Percentiles rank a stretch among this genome's conserved stretches.
phyloP scores from a whole-genome alignment of 2,888 invertebrate species.

The Bellardia bayeri region DNA sequence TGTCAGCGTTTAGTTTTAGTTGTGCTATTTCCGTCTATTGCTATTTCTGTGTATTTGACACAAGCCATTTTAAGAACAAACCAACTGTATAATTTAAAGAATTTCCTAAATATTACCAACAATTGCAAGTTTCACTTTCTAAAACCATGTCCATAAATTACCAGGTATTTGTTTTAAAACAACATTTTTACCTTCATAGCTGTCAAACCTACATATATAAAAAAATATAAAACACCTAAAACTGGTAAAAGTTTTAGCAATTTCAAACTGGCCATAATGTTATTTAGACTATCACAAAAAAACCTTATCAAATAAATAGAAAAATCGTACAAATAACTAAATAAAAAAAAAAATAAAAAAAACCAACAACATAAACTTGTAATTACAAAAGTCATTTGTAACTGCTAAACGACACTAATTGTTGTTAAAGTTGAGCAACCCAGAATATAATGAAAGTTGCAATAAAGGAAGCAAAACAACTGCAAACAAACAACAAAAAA shows the following conservation, averaged over 20 bases:
- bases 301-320: constrained; percentile 1
- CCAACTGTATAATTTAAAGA: not conserved
- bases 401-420: constrained; percentile 71
- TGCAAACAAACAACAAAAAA: constrained; percentile 3
- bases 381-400: constrained; percentile 71
- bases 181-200: not conserved
- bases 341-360: constrained; percentile 15
- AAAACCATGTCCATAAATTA: constrained; percentile 22
- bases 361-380: constrained; percentile 48
- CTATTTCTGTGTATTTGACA: not conserved
- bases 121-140: not conserved
- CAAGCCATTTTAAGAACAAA: not conserved
- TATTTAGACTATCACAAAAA: constrained; percentile 1
- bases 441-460: constrained; percentile 63
- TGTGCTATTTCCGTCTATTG: no score
- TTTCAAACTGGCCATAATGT: not conserved
- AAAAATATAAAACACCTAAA: not conserved
- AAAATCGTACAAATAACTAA: not conserved
- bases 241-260: not conserved
- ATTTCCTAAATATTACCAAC: not conserved
- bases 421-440: constrained; percentile 62
- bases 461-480: constrained; percentile 27
- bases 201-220: constrained; percentile 3
- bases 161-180: not conserved
- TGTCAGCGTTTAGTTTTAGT: no score